Evolutionary conservation across 2,797 vertebrate genomes (phyloP).

Genomic region (Mionectes olivaceus): DNA sequence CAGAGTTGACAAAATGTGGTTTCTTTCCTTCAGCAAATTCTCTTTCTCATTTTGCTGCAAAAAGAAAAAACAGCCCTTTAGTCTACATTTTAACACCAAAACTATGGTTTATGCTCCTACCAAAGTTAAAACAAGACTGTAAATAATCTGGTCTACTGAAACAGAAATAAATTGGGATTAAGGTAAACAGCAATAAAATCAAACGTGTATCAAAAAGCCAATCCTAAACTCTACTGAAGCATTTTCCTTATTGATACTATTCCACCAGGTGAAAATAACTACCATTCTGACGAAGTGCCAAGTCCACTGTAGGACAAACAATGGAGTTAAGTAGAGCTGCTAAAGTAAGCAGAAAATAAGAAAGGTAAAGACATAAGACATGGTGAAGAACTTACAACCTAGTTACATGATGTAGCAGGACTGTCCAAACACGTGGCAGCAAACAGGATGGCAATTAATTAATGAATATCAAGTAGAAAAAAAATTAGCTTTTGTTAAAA

Average conservation of each 20-base stretch:
- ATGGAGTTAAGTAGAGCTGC: neutral
- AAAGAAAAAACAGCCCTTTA: neutral
- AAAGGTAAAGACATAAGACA: neutral
- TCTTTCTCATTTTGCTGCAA: constrained; percentile 90
- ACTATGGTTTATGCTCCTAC: neutral
- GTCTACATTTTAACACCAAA: neutral
- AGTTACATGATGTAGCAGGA: neutral
- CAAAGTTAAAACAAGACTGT: neutral
- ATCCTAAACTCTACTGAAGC: neutral
- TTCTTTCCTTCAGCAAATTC: constrained; percentile 87
- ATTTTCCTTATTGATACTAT: neutral
- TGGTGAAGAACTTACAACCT: neutral
- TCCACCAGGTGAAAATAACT: neutral
- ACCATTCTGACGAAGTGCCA: neutral
- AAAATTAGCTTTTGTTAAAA: neutral
- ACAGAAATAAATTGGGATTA: neutral
- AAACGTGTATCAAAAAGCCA: neutral
- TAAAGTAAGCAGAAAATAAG: neutral
- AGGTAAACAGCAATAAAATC: neutral
- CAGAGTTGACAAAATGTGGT: constrained; percentile 88
- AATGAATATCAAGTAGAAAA: neutral
- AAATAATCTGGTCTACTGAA: neutral
- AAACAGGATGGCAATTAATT: neutral
- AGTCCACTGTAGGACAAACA: neutral
- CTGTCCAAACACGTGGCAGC: neutral